A percentile compares a stretch with the other conserved stretches of the same genome.
Evolutionary conservation across 2,888 invertebrate species (phyloP).

Genomic region (Ophion costatus): DNA sequence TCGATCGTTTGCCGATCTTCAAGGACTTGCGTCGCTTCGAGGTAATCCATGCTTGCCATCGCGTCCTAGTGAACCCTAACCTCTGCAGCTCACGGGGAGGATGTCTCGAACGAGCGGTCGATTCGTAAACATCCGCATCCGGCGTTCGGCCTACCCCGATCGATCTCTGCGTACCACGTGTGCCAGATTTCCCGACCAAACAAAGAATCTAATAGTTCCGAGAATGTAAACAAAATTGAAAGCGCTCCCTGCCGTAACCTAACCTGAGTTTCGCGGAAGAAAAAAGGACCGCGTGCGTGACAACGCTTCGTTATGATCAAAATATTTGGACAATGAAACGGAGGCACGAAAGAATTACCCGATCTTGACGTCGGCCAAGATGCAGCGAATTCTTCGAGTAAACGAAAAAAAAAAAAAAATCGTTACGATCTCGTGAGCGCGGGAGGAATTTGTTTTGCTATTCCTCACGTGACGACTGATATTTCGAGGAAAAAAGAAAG

Average conservation of each 20-base stretch:
- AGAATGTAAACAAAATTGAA: conserved; percentile 8
- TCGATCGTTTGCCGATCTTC: not conserved
- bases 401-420: not conserved
- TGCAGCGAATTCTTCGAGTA: not conserved
- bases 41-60: conserved; percentile 26
- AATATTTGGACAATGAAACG: not conserved
- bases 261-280: conserved; percentile 13
- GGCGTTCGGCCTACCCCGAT: not conserved
- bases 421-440: too few species aligned
- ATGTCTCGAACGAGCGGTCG: not conserved
- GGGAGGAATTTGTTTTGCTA: not conserved
- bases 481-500: not conserved
- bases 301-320: not conserved
- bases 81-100: not conserved
- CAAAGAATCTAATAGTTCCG: not conserved
- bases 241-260: conserved; percentile 1
- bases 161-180: conserved; percentile 3
- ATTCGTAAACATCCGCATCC: not conserved
- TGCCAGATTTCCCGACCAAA: not conserved
- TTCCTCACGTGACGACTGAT: not conserved
- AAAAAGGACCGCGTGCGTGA: not conserved
- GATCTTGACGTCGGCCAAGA: not conserved
- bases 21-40: conserved; percentile 49
- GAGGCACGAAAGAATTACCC: not conserved
- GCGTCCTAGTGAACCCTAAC: not conserved